Percentiles rank a stretch among this genome's conserved stretches.
Evolutionary conservation across 2,888 invertebrate species (phyloP).

Genomic region (Zaprionus bogoriensis): DNA sequence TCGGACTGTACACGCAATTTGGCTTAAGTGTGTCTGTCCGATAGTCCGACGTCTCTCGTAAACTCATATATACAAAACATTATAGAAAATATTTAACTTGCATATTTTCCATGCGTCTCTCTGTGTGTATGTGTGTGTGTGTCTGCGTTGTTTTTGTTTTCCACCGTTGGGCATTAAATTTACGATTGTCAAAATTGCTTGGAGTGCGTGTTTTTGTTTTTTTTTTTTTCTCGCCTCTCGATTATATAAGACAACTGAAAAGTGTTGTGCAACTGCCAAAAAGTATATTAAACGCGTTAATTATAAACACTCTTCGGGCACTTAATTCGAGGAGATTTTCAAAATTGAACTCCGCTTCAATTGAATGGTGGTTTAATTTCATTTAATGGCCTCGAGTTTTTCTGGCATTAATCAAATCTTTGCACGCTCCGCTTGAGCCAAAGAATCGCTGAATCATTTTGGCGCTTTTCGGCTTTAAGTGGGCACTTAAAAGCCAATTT

Average conservation of each 20-base stretch:
- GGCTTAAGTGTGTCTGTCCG: slow-evolving; percentile 49
- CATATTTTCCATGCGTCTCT: slow-evolving; percentile 28
- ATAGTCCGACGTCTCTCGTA: slow-evolving; percentile 11
- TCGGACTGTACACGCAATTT: slow-evolving; percentile 54
- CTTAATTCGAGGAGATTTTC: slow-evolving; percentile 42
- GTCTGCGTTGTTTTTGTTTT: slow-evolving; percentile 1
- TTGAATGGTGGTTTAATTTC: slow-evolving; percentile 63
- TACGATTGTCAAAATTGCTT: slow-evolving; percentile 42
- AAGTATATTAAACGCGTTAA: slow-evolving; percentile 54
- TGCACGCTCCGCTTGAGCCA: slow-evolving; percentile 8
- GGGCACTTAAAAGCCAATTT: slow-evolving; percentile 42
- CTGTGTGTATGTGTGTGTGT: slow-evolving; percentile 20
- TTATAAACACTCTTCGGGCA: slow-evolving; percentile 51
- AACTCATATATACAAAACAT: slow-evolving; percentile 18
- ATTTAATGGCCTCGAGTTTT: slow-evolving; percentile 43
- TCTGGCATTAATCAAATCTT: slow-evolving; percentile 27
- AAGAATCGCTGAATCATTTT: slow-evolving; percentile 48
- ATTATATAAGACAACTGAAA: slow-evolving; percentile 49
- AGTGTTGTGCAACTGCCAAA: slow-evolving; percentile 60
- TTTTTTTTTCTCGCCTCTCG: slow-evolving; percentile 4
- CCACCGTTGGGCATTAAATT: slow-evolving; percentile 52
- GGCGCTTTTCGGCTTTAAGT: slow-evolving; percentile 31
- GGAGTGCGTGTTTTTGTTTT: slow-evolving; percentile 25
- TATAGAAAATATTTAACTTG: slow-evolving; percentile 38
- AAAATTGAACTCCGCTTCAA: slow-evolving; percentile 41